Conservation (phyloP, 37 sponge, comb jelly and placozoan genomes). For the Aplysina aerophoba region DNA sequence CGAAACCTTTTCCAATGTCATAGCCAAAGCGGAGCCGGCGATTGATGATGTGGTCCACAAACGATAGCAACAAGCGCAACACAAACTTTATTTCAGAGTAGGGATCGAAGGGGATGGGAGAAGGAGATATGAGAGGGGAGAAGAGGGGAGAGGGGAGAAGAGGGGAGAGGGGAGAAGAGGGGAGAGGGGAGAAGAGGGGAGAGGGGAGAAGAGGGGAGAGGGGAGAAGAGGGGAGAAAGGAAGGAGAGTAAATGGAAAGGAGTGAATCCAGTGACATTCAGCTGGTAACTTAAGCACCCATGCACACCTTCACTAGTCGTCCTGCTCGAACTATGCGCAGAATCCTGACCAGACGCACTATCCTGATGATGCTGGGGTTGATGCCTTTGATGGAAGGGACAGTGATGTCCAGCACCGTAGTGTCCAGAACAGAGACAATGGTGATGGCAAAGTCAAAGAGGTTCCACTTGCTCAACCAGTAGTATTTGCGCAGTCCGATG, state of each 20-base stretch:
- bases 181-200: no score
- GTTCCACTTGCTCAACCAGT: constrained; percentile 80
- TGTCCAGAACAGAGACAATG: constrained; percentile 68
- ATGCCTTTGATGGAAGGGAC: constrained; percentile 12
- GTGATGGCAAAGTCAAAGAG: constrained; percentile 75
- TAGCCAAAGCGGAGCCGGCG: constrained; percentile 78
- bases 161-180: no score
- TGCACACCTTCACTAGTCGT: constrained; percentile 47
- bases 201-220: no score
- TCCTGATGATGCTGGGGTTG: constrained; percentile 38
- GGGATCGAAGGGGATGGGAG: neutral
- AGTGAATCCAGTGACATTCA: no score
- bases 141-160: no score
- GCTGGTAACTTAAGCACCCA: no score
- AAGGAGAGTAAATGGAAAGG: neutral
- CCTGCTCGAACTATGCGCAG: constrained; percentile 54
- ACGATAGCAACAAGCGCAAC: constrained; percentile 49
- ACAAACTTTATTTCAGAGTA: constrained; percentile 50
- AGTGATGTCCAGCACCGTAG: constrained; percentile 44
- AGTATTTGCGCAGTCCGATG: constrained; percentile 80
- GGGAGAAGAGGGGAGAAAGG: neutral
- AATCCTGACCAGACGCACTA: constrained; percentile 49
- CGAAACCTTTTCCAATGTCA: constrained; percentile 88
- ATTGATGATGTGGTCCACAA: constrained; percentile 71
- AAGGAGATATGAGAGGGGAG: neutral